A percentile compares a stretch with the other conserved stretches of the same genome.
These are phyloP conservation scores for Meloidogyne chitwoodi DNA, from an alignment of 1,140 invertebrate genomes.

Conservation along the genomic window DNA sequence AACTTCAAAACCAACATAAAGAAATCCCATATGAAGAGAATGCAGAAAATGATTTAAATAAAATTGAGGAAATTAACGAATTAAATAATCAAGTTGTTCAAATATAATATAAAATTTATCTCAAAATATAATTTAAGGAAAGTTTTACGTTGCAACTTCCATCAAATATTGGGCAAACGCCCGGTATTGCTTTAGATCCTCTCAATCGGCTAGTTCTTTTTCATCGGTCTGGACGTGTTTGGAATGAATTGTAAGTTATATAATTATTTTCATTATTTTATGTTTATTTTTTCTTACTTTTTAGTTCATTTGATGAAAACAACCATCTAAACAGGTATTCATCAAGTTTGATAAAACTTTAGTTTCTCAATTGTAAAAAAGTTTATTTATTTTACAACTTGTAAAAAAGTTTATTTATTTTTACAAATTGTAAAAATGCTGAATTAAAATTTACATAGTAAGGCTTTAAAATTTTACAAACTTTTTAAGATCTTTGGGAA, in stretches of 20 bases:
- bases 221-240: slow-evolving; percentile 61
- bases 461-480: neutral
- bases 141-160: slow-evolving; percentile 25
- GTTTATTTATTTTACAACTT: too few species aligned
- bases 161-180: slow-evolving; percentile 30
- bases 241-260: slow-evolving; percentile 60
- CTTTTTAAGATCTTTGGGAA: slow-evolving; percentile 61
- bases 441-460: too few species aligned
- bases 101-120: too few species aligned
- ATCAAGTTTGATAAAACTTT: neutral
- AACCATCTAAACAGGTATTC: slow-evolving; percentile 35
- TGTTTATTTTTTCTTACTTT: neutral
- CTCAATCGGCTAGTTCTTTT: slow-evolving; percentile 62
- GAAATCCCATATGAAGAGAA: neutral
- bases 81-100: neutral
- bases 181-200: slow-evolving; percentile 69
- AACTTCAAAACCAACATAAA: neutral
- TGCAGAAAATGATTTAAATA: neutral
- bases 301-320: slow-evolving; percentile 38
- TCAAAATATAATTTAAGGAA: neutral
- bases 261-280: neutral
- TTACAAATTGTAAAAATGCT: slow-evolving; percentile 58
- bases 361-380: slow-evolving; percentile 65
- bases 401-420: too few species aligned
- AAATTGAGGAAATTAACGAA: neutral